Evolutionary conservation across 2,113 vertebrate genomes (phyloP).

Genomic region (Sander lucioperca): DNA sequence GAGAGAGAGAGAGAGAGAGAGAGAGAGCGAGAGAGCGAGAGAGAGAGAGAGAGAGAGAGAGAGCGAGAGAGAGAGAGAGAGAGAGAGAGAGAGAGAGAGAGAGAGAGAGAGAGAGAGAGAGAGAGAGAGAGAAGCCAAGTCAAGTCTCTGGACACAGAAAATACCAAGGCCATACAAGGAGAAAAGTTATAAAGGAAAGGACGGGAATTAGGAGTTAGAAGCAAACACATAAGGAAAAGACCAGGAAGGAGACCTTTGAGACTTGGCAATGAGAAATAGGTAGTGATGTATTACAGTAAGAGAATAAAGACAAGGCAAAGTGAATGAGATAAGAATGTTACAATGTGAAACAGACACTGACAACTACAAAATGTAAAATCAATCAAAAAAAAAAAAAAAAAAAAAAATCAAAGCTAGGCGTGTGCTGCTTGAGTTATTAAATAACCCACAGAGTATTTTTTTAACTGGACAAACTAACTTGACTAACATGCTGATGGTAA

Average conservation of each 20-base stretch:
- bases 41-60: not conserved
- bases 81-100: not conserved
- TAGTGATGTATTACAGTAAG: not conserved
- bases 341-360: not conserved
- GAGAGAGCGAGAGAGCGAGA: too few relatives aligned
- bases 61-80: not conserved
- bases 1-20: too few relatives aligned
- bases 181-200: conserved; percentile 30
- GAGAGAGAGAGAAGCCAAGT: not conserved
- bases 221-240: conserved; percentile 34
- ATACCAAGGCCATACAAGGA: conserved; percentile 61
- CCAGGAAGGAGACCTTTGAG: not conserved
- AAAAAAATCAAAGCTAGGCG: too few relatives aligned
- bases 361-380: not conserved
- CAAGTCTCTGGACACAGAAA: conserved; percentile 20
- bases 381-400: too few relatives aligned
- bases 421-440: too few relatives aligned
- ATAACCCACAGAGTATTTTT: too few relatives aligned
- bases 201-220: conserved; percentile 37
- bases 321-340: not conserved
- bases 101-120: not conserved
- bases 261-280: not conserved
- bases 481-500: not conserved
- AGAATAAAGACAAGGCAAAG: not conserved
- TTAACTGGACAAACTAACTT: too few relatives aligned